A percentile compares a stretch with the other conserved stretches of the same genome.
Conservation (phyloP, 1,140 invertebrate genomes). For the Tyrophagus putrescentiae region DNA sequence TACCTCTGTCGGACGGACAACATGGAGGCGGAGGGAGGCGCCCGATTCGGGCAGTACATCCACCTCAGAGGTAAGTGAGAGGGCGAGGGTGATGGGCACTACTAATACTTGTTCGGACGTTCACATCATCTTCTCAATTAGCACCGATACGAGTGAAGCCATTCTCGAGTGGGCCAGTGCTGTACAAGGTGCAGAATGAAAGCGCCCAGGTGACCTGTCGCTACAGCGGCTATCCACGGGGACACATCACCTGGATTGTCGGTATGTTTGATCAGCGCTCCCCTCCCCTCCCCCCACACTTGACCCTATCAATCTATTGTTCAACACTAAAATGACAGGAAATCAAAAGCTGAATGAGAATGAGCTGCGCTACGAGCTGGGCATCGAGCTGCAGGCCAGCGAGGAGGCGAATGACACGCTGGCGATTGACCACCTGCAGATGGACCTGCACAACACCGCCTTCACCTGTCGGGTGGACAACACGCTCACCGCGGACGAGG, state of each 20-base stretch:
- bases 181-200: slow-evolving; percentile 2
- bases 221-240: slow-evolving; percentile 21
- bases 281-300: neutral
- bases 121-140: neutral
- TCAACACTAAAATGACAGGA: too few species aligned
- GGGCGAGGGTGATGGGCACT: neutral
- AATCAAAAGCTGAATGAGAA: neutral
- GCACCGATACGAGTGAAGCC: slow-evolving; percentile 15
- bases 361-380: neutral
- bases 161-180: neutral
- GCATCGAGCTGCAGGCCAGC: slow-evolving; percentile 1
- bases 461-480: slow-evolving; percentile 23
- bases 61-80: slow-evolving; percentile 19
- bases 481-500: slow-evolving; percentile 16
- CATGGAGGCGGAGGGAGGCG: neutral
- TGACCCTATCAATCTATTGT: neutral
- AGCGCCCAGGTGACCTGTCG: slow-evolving; percentile 17
- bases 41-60: slow-evolving; percentile 20
- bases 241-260: slow-evolving; percentile 22
- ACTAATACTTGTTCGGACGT: neutral
- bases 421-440: neutral
- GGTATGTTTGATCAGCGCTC: slow-evolving; percentile 18
- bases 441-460: slow-evolving; percentile 9
- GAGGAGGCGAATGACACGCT: neutral
- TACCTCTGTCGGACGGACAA: slow-evolving; percentile 21